phyloP scores from a whole-genome alignment of 1,140 invertebrate species.

The Bombus sylvicola region DNA sequence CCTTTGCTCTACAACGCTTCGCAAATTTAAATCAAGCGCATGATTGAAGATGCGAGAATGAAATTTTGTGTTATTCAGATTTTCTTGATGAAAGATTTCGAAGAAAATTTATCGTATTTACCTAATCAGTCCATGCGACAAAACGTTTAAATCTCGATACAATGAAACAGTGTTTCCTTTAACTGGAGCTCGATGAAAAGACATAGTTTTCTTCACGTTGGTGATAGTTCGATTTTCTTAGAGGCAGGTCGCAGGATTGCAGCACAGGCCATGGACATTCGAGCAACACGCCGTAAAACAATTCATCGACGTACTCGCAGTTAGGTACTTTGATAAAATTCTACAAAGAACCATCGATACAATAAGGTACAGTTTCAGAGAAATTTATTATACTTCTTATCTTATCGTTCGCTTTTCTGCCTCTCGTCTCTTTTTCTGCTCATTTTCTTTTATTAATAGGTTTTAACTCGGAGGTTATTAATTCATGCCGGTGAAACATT shows the following conservation, averaged over 20 bases:
- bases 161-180: background rate
- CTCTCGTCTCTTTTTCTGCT: background rate
- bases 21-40: background rate
- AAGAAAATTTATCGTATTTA: background rate
- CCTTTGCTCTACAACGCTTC: too few species aligned
- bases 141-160: background rate
- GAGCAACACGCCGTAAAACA: background rate
- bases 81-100: background rate
- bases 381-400: background rate
- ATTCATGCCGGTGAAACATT: slow-evolving; percentile 19
- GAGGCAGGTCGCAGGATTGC: background rate
- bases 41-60: background rate
- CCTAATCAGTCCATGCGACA: background rate
- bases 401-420: background rate
- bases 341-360: background rate
- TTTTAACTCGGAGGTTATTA: background rate
- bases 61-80: background rate
- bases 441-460: background rate
- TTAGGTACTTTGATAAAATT: background rate
- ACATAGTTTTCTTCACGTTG: background rate
- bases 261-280: background rate
- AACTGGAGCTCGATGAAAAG: background rate
- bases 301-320: slow-evolving; percentile 1
- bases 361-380: background rate
- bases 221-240: slow-evolving; percentile 25